phyloP scores from a whole-genome alignment of 1,140 invertebrate species.

The Stegodyphus dumicola region DNA sequence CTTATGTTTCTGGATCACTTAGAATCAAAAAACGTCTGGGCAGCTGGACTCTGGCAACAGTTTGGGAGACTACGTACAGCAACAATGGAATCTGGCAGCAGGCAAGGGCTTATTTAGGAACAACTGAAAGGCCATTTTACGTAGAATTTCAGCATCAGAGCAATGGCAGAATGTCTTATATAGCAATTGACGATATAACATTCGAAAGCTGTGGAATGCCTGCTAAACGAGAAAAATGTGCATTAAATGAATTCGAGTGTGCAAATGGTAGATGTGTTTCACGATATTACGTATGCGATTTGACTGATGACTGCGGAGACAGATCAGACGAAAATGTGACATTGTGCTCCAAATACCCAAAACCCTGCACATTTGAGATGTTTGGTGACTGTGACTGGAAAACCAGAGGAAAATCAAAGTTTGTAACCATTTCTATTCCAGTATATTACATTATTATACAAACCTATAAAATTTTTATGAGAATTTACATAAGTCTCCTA shows the following conservation, averaged over 20 bases:
- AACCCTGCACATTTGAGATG: constrained; percentile 53
- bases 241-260: constrained; percentile 56
- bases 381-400: constrained; percentile 49
- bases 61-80: constrained; percentile 26
- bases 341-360: constrained; percentile 34
- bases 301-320: constrained; percentile 91
- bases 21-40: constrained; percentile 35
- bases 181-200: constrained; percentile 69
- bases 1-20: neutral
- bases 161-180: constrained; percentile 53
- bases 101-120: constrained; percentile 55
- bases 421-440: neutral
- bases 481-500: too few relatives aligned
- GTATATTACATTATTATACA: too few relatives aligned
- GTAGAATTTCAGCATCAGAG: constrained; percentile 26
- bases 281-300: constrained; percentile 75
- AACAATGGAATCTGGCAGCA: constrained; percentile 35
- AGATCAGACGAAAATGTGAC: constrained; percentile 79
- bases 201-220: constrained; percentile 64
- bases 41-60: neutral
- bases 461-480: too few relatives aligned
- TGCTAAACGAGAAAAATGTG: constrained; percentile 44
- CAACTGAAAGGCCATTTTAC: constrained; percentile 31
- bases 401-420: constrained; percentile 33
- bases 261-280: constrained; percentile 55